A percentile compares a stretch with the other conserved stretches of the same genome.
phyloP scores from a whole-genome alignment of 2,113 vertebrate species.

The Archocentrus centrarchus region DNA sequence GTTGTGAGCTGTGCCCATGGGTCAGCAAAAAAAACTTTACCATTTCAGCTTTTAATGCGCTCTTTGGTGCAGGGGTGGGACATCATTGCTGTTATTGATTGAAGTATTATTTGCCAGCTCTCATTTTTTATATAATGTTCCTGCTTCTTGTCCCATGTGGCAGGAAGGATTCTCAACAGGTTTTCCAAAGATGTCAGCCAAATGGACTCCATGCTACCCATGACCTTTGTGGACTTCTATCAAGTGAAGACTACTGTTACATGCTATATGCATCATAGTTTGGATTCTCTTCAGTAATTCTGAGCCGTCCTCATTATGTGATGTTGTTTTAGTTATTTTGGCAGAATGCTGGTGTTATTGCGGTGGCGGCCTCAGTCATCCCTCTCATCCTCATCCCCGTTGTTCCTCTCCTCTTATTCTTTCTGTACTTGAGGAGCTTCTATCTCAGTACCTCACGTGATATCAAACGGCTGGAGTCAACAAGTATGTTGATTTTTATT shows the following conservation, averaged over 20 bases:
- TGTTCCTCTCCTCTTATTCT: conserved; percentile 48
- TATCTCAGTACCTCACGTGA: conserved; percentile 77
- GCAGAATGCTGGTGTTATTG: conserved; percentile 56
- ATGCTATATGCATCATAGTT: not conserved
- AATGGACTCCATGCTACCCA: conserved; percentile 76
- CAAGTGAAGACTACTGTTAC: conserved; percentile 56
- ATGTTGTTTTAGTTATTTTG: conserved; percentile 46
- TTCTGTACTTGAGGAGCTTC: conserved; percentile 63
- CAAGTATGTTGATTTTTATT: conserved; percentile 71
- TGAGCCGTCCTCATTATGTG: not conserved
- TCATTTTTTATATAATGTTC: not conserved
- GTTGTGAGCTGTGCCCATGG: too few relatives aligned
- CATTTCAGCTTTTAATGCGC: too few relatives aligned
- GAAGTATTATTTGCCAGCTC: not conserved
- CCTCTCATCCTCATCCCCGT: conserved; percentile 87
- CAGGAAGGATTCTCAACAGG: conserved; percentile 81
- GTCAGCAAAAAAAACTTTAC: too few relatives aligned
- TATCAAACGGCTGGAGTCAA: conserved; percentile 90
- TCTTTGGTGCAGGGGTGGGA: not conserved
- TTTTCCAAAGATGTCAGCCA: conserved; percentile 83
- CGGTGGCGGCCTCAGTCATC: conserved; percentile 85
- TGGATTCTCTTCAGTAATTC: not conserved
- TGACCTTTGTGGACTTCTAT: conserved; percentile 78
- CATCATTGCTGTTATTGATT: not conserved
- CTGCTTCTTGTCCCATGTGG: not conserved